Conservation (phyloP, 2,797 vertebrate genomes). For the Darevskia nairensis region DNA sequence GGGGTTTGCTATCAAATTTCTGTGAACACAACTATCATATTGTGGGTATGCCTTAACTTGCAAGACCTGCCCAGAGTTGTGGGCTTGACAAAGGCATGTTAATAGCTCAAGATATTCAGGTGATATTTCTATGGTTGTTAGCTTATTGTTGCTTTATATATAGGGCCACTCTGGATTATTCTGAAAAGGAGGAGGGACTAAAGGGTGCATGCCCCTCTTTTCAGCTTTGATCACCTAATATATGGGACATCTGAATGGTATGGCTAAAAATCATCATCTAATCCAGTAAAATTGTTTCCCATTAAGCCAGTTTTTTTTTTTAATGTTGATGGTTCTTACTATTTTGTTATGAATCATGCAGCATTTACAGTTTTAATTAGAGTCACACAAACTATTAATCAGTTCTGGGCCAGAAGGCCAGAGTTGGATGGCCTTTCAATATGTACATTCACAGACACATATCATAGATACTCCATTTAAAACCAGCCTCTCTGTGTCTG, state of each 20-base stretch:
- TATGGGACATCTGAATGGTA: neutral
- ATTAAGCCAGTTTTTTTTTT: neutral
- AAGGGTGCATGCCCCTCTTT: neutral
- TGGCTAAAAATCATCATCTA: neutral
- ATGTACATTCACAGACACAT: conserved; percentile 57
- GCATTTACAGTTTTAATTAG: neutral
- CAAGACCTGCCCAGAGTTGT: neutral
- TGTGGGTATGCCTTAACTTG: neutral
- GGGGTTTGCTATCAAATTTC: neutral
- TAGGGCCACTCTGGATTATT: too few relatives aligned
- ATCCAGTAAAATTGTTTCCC: neutral
- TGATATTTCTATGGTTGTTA: too few relatives aligned
- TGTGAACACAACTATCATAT: neutral
- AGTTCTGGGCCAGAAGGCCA: neutral
- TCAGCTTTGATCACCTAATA: neutral
- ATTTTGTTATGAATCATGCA: conserved; percentile 1
- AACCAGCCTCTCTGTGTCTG: conserved; percentile 68
- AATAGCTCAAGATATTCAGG: neutral
- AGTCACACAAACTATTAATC: neutral
- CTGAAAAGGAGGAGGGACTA: too few relatives aligned
- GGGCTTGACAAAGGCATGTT: neutral
- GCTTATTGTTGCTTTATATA: too few relatives aligned
- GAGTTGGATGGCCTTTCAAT: conserved; percentile 10
- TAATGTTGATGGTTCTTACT: neutral
- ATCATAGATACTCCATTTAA: conserved; percentile 65